phyloP scores from a whole-genome alignment of 2,113 vertebrate species.

The Rostratula benghalensis region DNA sequence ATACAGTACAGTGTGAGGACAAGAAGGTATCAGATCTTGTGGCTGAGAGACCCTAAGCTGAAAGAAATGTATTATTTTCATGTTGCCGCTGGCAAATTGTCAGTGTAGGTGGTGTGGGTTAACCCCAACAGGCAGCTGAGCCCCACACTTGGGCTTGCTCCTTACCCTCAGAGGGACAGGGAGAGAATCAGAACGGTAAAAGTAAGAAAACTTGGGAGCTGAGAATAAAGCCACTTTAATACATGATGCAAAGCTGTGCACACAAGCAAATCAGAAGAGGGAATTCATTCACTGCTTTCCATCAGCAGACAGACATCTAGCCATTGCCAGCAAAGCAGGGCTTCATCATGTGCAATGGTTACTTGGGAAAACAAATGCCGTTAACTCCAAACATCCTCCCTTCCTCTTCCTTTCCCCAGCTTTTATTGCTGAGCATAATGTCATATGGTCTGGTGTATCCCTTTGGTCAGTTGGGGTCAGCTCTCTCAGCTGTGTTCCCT shows the following conservation, averaged over 20 bases:
- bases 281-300: background rate
- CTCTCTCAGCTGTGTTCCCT: background rate
- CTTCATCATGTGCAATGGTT: background rate
- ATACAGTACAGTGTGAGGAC: background rate
- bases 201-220: background rate
- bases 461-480: background rate
- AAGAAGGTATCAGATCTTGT: background rate
- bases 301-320: background rate
- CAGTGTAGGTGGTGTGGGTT: background rate
- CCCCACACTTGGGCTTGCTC: fast-evolving
- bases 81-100: background rate
- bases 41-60: background rate
- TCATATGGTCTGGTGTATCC: background rate
- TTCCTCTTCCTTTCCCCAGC: background rate
- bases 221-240: background rate
- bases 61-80: background rate
- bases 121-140: background rate
- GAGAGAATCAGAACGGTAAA: background rate
- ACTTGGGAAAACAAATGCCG: background rate
- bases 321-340: background rate
- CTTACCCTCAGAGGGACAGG: background rate
- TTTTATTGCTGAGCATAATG: background rate
- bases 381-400: background rate
- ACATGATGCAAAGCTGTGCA: background rate
- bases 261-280: background rate